Conservation (phyloP, 2,797 vertebrate species). For the Gymnodraco acuticeps region DNA sequence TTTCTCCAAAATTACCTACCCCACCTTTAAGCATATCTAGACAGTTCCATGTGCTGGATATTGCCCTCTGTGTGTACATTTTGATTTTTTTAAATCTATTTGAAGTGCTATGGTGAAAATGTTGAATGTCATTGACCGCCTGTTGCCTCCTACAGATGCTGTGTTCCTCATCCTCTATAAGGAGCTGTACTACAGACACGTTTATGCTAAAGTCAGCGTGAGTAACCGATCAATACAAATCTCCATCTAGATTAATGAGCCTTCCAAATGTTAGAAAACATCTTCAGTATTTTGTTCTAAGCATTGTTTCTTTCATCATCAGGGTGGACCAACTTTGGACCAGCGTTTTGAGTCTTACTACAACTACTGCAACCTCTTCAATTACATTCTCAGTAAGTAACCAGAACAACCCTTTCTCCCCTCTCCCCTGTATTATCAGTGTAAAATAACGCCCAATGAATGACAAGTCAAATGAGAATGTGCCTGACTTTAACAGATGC, state of each 20-base stretch:
- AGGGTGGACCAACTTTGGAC: slow-evolving; percentile 97
- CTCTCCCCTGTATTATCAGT: neutral
- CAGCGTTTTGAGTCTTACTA: slow-evolving; percentile 99
- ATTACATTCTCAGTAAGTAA: slow-evolving; percentile 98
- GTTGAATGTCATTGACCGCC: neutral
- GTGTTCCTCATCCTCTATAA: slow-evolving; percentile 99
- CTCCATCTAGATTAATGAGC: neutral
- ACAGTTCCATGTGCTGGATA: no score
- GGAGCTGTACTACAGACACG: slow-evolving; percentile 97
- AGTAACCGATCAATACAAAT: slow-evolving; percentile 73
- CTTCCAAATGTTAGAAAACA: neutral
- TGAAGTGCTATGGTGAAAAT: neutral
- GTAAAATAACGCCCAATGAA: neutral
- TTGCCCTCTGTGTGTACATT: no score
- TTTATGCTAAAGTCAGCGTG: slow-evolving; percentile 99
- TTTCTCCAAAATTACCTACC: no score
- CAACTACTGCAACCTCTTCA: slow-evolving; percentile 99
- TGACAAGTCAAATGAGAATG: neutral
- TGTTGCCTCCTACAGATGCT: slow-evolving; percentile 85
- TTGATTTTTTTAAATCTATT: no score
- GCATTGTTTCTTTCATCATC: slow-evolving; percentile 30
- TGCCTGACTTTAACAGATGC: slow-evolving; percentile 87
- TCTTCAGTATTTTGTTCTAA: slow-evolving; percentile 11
- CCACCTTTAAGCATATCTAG: no score
- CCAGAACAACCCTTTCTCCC: neutral